Evolutionary conservation across 2,888 invertebrate species (phyloP), one percentile per base, ranked within the genome.

Genomic region (Melangyna quadrimaculata): DNA sequence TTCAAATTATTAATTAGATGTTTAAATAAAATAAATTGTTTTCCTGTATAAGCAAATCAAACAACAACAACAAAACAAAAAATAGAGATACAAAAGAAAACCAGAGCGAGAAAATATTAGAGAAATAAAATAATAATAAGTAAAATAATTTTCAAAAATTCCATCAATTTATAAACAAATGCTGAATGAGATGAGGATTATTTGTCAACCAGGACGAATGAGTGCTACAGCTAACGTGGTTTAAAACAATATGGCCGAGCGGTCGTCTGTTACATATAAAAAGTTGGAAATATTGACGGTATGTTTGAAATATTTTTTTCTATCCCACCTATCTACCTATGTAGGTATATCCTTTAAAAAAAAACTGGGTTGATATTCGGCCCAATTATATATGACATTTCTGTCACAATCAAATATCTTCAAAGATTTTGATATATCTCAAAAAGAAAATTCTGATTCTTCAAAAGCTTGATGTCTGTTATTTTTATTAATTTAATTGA

Each of bases 181-280:
- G 81, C 87, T 89, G 90, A 89, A 91, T 90, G 91, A 90, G 90
- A 91, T 91, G 91, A 90, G 89, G 90, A 90, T 91, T 90, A 90
- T 89, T 89, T 90, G 90, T 89, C 90, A 91, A 90, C 90, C 88
- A 88, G 90, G 91, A 91, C 92, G 91, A 92, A 92, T 92, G 92
- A 90, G 91, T 91, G 91, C 90, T 90, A 90, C 90, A 90, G 91
- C 91, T 89, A 90, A 91, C 89, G 91, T 91, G 91, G 92, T 92
- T 90, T 92, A 92, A 92, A 90, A 90, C 90, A 92, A 92, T 92
- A 92, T 92, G 92, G 92, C 92, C 92, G 90, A 92, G 91, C 90
- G 92, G 90, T 92, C 91, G 90, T 91, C 91, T 90, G 89, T 89
- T 89, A 90, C 90, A 89, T 90, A 91, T 91, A 90, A 90, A 89